Evolutionary conservation across 1,140 invertebrate species (phyloP).

Genomic region (Trissolcus basalis): DNA sequence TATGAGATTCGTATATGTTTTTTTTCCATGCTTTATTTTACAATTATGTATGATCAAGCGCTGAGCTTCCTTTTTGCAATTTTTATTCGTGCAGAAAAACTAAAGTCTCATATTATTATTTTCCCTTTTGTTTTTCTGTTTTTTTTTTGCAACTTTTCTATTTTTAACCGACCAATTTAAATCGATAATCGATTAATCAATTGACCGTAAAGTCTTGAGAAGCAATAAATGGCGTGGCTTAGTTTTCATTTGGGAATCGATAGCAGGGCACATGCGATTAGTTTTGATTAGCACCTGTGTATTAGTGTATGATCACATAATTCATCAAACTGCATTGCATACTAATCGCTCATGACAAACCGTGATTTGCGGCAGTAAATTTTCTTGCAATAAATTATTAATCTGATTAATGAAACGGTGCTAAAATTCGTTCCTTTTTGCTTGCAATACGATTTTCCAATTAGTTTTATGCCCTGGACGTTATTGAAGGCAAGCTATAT

Average conservation of each 20-base stretch:
- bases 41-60: background rate
- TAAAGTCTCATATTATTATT: no score
- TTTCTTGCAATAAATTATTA: conserved; percentile 16
- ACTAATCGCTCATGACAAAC: conserved; percentile 5
- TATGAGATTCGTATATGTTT: background rate
- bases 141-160: no score
- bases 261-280: background rate
- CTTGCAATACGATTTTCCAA: no score
- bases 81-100: no score
- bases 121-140: no score
- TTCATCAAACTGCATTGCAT: conserved; percentile 2
- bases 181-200: no score
- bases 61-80: background rate
- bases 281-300: conserved; percentile 1
- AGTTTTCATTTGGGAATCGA: background rate
- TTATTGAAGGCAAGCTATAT: no score
- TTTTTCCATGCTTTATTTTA: background rate
- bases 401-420: no score
- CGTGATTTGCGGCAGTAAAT: background rate
- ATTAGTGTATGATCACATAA: conserved; percentile 12
- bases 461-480: no score
- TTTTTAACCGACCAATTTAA: no score
- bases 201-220: background rate
- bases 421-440: no score
- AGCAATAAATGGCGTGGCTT: conserved; percentile 2